Percentiles rank a stretch among this genome's conserved stretches.
Conservation (phyloP, 1,140 invertebrate species). For the Bombus sylvicola region DNA sequence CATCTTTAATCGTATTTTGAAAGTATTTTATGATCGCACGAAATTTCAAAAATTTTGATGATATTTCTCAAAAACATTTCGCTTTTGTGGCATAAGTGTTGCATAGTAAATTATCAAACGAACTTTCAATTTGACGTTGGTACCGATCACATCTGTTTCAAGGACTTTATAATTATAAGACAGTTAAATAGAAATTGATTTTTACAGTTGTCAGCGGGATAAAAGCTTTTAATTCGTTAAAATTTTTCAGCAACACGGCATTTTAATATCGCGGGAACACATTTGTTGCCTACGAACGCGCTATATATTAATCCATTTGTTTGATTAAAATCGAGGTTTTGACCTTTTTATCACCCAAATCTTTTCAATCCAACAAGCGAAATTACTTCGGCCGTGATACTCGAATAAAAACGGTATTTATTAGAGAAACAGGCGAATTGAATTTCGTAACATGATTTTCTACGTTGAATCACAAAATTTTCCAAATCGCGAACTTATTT, state of each 20-base stretch:
- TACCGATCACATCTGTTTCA: neutral
- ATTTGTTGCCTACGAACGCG: neutral
- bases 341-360: neutral
- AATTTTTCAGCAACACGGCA: neutral
- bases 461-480: neutral
- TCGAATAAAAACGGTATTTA: neutral
- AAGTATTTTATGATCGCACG: no score
- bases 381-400: neutral
- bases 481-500: neutral
- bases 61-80: no score
- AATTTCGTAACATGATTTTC: neutral
- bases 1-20: no score
- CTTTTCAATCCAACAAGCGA: no score
- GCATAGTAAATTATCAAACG: neutral
- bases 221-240: neutral
- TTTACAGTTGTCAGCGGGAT: neutral
- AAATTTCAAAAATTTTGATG: no score
- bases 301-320: neutral
- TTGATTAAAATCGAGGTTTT: neutral
- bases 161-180: neutral
- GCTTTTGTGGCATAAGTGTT: neutral
- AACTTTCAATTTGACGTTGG: neutral
- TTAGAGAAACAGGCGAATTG: neutral
- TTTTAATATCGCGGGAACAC: neutral
- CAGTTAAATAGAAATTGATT: neutral